Evolutionary conservation across 2,888 invertebrate species (phyloP).

Genomic region (Orthosia gothica): DNA sequence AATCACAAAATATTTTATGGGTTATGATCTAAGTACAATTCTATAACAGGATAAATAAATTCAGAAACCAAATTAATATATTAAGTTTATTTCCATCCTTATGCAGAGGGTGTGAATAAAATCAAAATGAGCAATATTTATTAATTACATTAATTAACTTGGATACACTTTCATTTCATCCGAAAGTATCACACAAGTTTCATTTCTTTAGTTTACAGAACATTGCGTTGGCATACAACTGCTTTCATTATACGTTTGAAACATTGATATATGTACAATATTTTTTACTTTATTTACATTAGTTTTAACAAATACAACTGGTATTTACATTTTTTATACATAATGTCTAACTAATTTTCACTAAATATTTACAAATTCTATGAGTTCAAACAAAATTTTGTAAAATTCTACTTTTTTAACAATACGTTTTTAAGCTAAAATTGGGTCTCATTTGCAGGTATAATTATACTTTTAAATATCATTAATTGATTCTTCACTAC

Average conservation of each 20-base stretch:
- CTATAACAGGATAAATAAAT: constrained; percentile 22
- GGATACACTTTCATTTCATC: constrained; percentile 90
- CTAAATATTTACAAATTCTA: constrained; percentile 84
- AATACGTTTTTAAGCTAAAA: constrained; percentile 75
- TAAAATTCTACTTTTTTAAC: constrained; percentile 89
- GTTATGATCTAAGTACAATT: background rate
- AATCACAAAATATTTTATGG: too few species aligned
- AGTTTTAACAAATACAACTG: constrained; percentile 89
- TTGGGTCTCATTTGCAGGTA: constrained; percentile 68
- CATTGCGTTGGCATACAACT: constrained; percentile 86
- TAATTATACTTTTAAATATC: constrained; percentile 47
- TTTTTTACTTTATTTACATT: constrained; percentile 83
- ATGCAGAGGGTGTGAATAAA: constrained; percentile 75
- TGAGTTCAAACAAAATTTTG: constrained; percentile 88
- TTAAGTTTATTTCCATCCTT: constrained; percentile 55
- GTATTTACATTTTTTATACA: constrained; percentile 84
- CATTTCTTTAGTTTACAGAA: constrained; percentile 85
- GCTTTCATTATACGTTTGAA: constrained; percentile 82
- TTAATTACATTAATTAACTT: constrained; percentile 77
- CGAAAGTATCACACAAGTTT: constrained; percentile 91
- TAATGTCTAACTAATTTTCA: constrained; percentile 80
- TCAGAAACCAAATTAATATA: constrained; percentile 24
- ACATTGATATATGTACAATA: constrained; percentile 86
- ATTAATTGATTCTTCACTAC: constrained; percentile 30
- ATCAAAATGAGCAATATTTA: constrained; percentile 70